phyloP scores from a whole-genome alignment of 2,797 vertebrate species.

The Scyliorhinus canicula region DNA sequence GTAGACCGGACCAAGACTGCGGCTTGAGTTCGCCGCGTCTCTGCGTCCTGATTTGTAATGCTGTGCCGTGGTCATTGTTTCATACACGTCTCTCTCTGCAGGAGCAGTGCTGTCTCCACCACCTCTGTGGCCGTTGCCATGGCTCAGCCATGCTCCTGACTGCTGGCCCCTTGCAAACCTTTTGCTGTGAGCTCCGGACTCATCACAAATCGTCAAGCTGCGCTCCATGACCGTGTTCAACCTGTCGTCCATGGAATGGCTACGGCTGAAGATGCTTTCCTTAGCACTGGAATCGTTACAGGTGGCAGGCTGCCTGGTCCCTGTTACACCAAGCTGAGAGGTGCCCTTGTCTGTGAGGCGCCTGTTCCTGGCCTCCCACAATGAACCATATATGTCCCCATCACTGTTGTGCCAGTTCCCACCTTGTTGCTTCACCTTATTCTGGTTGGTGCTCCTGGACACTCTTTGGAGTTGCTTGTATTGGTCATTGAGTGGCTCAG shows the following conservation, averaged over 20 bases:
- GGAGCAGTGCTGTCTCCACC: not conserved
- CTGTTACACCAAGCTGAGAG: not conserved
- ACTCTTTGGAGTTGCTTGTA: not conserved
- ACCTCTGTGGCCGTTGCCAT: not conserved
- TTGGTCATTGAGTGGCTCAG: not conserved
- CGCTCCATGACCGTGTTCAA: not conserved
- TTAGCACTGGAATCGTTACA: not conserved
- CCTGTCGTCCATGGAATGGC: not conserved
- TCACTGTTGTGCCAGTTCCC: not conserved
- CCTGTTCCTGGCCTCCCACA: slow-evolving; percentile 39
- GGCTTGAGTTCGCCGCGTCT: too few relatives aligned
- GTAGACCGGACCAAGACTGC: not conserved
- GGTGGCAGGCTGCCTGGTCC: not conserved
- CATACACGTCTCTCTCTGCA: not conserved
- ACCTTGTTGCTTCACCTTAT: too few relatives aligned
- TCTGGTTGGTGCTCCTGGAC: not conserved
- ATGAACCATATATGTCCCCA: not conserved
- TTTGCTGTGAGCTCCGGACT: not conserved
- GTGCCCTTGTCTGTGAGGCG: not conserved
- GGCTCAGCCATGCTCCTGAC: not conserved
- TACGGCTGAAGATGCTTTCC: not conserved
- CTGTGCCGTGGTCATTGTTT: not conserved
- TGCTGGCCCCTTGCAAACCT: not conserved
- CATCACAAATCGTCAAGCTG: not conserved
- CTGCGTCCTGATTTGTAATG: not conserved